Base-by-base conservation (phyloP, 2,888 invertebrate species). In the Tetranychus piercei region DNA sequence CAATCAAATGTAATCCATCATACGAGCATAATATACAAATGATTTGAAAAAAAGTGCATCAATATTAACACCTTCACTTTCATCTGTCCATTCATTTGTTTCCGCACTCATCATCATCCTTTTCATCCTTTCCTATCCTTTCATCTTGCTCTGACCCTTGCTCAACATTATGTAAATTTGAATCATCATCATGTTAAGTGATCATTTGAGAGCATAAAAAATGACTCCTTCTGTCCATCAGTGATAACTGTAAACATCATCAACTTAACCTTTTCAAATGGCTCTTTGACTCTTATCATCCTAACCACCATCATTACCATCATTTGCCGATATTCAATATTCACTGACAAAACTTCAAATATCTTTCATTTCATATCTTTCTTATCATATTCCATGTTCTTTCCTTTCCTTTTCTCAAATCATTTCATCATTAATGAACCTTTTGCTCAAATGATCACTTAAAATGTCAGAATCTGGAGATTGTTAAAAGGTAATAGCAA, bases 1-100 rank as follows among this genome's bases (percentile, higher is more conserved):
- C 55, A 55, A 55, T 55, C 55, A 55, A 55, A 6, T 55, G 55
- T 55, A 55, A 55, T 55, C 55, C 55, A 55, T 55, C 55, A 74
- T 74, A 71, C 55, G 64, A 64, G 22, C 74, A 55, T 55, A 15
- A 55, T 55, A 55, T 55, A 55, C 55, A 55, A 55, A 55, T 55
- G 55, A 55, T 55, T 55, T 55, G 11, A 55, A 55, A 55, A 15
- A 9, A 9, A 55, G 9, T 6, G 55, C 55, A 15, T 55, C 15
- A 55, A 15, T 55, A 15, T 55, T 15, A 55, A 55, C 55, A 55
- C 55, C 15, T 55, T 15, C 55, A 55, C 11, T 55, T 15, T 55
- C 55, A 55, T 55, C 55, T 15, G 55, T 65, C 44, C 73, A 72
- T 43, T 73, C 55, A 55, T 15, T 55, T 55, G 9, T 55, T 15